phyloP scores from a whole-genome alignment of 2,113 vertebrate genomes.

The Gymnocephalus cernua region DNA sequence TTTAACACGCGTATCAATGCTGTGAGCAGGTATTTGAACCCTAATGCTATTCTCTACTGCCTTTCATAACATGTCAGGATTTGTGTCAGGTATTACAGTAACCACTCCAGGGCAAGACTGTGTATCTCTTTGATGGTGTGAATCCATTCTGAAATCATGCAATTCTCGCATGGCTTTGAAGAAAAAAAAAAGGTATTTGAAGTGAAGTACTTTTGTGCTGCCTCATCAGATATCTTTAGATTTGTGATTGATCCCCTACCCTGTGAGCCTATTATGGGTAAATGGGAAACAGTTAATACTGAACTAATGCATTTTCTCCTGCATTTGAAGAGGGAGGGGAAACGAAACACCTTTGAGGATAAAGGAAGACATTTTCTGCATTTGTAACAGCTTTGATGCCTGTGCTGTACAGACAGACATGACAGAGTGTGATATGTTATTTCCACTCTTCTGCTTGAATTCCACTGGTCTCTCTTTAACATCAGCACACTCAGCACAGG shows the following conservation, averaged over 20 bases:
- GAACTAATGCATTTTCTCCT: slow-evolving; percentile 35
- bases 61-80: slow-evolving; percentile 37
- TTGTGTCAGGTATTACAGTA: slow-evolving; percentile 22
- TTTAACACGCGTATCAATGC: slow-evolving; percentile 21
- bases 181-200: slow-evolving; percentile 30
- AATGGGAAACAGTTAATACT: slow-evolving; percentile 30
- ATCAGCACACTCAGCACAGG: not conserved
- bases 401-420: not conserved
- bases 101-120: slow-evolving; percentile 20
- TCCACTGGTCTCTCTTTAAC: not conserved
- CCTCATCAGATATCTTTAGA: slow-evolving; percentile 53
- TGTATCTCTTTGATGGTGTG: slow-evolving; percentile 52
- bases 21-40: slow-evolving; percentile 33
- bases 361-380: slow-evolving; percentile 31
- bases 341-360: slow-evolving; percentile 33
- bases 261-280: slow-evolving; percentile 17
- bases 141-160: slow-evolving; percentile 39
- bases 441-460: not conserved
- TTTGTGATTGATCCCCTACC: slow-evolving; percentile 36
- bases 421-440: slow-evolving; percentile 1
- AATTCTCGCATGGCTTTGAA: slow-evolving; percentile 44
- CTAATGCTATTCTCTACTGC: slow-evolving; percentile 12
- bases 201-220: slow-evolving; percentile 30
- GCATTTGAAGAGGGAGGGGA: slow-evolving; percentile 32
- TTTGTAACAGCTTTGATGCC: slow-evolving; percentile 17